Evolutionary conservation across 1,140 invertebrate species (phyloP).

Genomic region (Brachionus manjavacas): DNA sequence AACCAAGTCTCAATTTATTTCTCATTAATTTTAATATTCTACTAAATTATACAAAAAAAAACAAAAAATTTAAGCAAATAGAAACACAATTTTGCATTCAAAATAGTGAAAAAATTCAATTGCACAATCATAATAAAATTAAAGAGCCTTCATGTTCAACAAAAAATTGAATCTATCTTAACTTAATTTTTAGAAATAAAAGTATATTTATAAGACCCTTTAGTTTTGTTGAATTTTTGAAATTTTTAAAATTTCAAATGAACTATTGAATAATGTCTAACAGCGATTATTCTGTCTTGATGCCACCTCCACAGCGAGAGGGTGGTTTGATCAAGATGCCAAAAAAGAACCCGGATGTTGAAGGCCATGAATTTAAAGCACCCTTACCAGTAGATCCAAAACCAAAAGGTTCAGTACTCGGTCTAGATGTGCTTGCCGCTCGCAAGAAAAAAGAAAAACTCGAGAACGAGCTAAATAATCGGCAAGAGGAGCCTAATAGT

Average conservation of each 20-base stretch:
- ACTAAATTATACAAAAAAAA: not conserved
- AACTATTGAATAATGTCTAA: not conserved
- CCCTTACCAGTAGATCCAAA: conserved; percentile 11
- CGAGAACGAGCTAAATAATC: not conserved
- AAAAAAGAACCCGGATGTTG: not conserved
- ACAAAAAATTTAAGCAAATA: not conserved
- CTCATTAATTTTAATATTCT: not conserved
- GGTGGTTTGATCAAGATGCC: not conserved
- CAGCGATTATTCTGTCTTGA: not conserved
- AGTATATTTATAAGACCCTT: not conserved
- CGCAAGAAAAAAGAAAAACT: conserved; percentile 31
- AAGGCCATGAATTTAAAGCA: conserved; percentile 6
- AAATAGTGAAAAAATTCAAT: not conserved
- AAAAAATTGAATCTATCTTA: not conserved
- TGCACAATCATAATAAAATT: conserved; percentile 29
- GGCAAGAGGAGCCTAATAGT: not conserved
- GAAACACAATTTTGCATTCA: not conserved
- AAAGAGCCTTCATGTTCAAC: not conserved
- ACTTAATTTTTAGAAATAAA: not conserved
- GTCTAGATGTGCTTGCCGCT: conserved; percentile 30
- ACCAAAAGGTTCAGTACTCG: not conserved
- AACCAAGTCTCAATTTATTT: not conserved
- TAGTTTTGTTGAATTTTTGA: not conserved
- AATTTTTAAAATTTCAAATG: not conserved
- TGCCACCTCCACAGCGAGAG: conserved; percentile 11